Conservation (phyloP, 2,888 invertebrate species). For the Steromphala cineraria region DNA sequence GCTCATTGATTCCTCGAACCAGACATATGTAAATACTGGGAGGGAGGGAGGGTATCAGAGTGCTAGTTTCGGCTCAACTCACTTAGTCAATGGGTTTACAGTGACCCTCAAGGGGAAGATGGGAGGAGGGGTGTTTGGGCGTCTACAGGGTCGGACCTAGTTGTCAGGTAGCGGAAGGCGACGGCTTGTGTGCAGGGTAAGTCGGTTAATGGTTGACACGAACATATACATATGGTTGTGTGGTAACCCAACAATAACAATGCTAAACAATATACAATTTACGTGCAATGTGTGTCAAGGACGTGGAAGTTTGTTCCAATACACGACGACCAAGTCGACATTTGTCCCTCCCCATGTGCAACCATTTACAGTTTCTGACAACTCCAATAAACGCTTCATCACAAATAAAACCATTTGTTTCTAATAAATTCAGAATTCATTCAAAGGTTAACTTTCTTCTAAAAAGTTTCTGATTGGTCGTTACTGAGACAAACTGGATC, state of each 20-base stretch:
- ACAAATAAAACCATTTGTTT: too few species aligned
- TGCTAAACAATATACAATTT: background rate
- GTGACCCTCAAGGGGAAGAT: too few species aligned
- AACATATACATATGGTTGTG: background rate
- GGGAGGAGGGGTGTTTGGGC: too few species aligned
- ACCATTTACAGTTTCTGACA: too few species aligned
- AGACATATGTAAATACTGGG: background rate
- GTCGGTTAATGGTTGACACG: background rate
- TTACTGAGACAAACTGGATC: too few species aligned
- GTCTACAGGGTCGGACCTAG: background rate
- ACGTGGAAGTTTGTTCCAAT: background rate
- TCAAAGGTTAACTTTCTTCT: too few species aligned
- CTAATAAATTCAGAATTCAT: too few species aligned
- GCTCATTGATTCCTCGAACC: background rate
- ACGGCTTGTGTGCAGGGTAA: background rate
- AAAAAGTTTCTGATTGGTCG: too few species aligned
- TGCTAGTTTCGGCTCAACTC: background rate
- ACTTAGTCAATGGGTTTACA: too few species aligned
- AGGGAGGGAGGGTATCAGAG: background rate
- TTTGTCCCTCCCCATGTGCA: too few species aligned
- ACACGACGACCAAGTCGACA: background rate
- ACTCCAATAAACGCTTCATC: too few species aligned
- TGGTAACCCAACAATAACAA: background rate
- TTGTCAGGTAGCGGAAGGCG: background rate
- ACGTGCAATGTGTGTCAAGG: background rate